Evolutionary conservation across 2,888 invertebrate genomes (phyloP), one percentile per base, ranked within the genome.

Genomic region (Seladonia tumulorum): DNA sequence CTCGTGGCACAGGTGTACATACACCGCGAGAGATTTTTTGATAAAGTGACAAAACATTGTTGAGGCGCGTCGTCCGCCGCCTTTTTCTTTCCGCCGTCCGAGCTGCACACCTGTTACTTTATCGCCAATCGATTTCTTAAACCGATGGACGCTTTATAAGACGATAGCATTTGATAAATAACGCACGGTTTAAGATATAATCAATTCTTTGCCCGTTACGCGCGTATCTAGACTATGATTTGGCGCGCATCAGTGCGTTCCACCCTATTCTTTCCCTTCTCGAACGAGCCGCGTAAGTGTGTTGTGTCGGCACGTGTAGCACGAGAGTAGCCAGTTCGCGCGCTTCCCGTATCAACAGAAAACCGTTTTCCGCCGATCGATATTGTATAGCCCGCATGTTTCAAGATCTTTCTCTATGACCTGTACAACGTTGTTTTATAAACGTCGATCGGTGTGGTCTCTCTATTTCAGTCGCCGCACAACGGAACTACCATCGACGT

Each of bases 21-120:
- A 72, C 39, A 22, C 22, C 7, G 22, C 22, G 12, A 68, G 18
- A 22, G 29, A 12, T 49, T 29, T 49, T 14, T n/a, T 22, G 68
- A 82, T 83, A 74, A 77, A 70, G 14, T 18, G 18, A 14, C n/a
- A 39, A 74, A 18, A 73, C 12, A 42, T 47, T 68, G n/a, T 47
- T 53, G 18, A 8, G 39, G 29, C 22, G n/a, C n/a, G 12, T 57
- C n/a, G 53, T 14, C 10, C 0, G 35, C 49, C 14, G 16, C 4
- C 1, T 14, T 22, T 0, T 42, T 78, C 7, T 35, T 14, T 10
- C 5, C 16, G 7, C 22, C 29, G 29, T 29, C 71, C 22, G 10
- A 47, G 53, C 35, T 74, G 60, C 45, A 83, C 84, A 83, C 75
- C 45, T 78, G 84, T 63, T 83, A 25, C 22, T 45, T 84, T 83